Base-by-base conservation (phyloP, 1,140 invertebrate genomes). In the Tetranychus cinnabarinus region DNA sequence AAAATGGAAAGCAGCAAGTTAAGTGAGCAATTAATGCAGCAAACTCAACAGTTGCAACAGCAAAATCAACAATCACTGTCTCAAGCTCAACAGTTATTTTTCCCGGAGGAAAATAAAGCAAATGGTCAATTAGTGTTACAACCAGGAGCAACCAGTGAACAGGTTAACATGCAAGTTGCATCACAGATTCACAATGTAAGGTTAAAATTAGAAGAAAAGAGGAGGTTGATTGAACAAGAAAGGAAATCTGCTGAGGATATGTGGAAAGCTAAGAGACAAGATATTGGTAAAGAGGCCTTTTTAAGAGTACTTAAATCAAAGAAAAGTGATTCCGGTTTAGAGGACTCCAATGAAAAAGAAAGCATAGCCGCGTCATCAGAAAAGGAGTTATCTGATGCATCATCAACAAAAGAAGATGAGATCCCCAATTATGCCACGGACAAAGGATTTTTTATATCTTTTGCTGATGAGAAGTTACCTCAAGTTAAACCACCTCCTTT, bases 401-500 rank as follows among this genome's bases (percentile, higher is more conserved):
- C 34, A 12, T 31, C 13, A 8, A 2, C 13, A 36, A 23, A n/a
- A 36, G 55, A 56, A n/a, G 55, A 56, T 33, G 50, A 52, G 31
- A 33, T 52, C 8, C 50, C 36, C 10, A 46, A 58, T 31, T 58
- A 15, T 6, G 15, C 34, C 23, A 45, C 12, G 10, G 57, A 58
- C 6, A 58, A 58, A 58, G 57, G 57, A 23, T 58, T 58, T 46
- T 58, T 58, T 31, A 58, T 58, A 12, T 46, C 42, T 31, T 46
- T 58, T 58, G 57, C n/a, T 45, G 57, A 58, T 58, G 42, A 58
- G 7, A 58, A 58, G 23, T 15, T 35, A 15, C 57, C 37, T 10
- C 36, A 58, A 46, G 33, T 15, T 8, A 42, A 58, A 15, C 37
- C 37, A 23, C 37, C 57, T 45, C 37, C 23, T 58, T 10, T 45